Percentiles rank a stretch among this genome's conserved stretches.
These are phyloP conservation scores for Chaetura pelagica DNA, from an alignment of 2,113 vertebrate species.

Conservation along the genomic window DNA sequence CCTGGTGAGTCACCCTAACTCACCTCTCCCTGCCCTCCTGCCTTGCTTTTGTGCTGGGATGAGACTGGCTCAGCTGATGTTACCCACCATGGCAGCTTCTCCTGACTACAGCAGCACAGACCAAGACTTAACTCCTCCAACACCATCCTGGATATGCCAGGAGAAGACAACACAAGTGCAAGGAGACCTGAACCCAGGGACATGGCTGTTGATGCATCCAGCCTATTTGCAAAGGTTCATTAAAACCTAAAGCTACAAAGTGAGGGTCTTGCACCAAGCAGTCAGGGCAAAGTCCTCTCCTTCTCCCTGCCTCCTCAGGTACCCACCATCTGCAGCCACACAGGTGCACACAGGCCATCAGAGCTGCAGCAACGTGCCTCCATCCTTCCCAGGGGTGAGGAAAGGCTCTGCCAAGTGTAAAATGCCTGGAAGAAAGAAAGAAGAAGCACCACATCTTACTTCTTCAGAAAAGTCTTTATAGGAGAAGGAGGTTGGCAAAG, in stretches of 20 bases:
- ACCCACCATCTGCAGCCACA: not conserved
- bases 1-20: accelerated
- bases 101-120: not conserved
- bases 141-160: not conserved
- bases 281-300: not conserved
- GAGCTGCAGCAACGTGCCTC: not conserved
- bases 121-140: not conserved
- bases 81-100: not conserved
- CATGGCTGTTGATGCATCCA: not conserved
- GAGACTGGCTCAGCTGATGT: not conserved
- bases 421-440: not conserved
- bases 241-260: not conserved
- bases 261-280: not conserved
- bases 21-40: not conserved
- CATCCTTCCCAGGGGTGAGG: not conserved
- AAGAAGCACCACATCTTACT: not conserved
- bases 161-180: not conserved
- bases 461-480: not conserved
- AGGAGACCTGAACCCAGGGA: not conserved
- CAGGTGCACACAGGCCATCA: not conserved
- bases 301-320: not conserved
- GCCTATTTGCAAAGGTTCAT: not conserved
- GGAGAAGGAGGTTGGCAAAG: not conserved
- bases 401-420: not conserved
- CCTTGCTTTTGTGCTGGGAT: not conserved